A percentile compares a stretch with the other conserved stretches of the same genome.
Evolutionary conservation across 2,797 vertebrate species (phyloP).

Genomic region (Prionace glauca): DNA sequence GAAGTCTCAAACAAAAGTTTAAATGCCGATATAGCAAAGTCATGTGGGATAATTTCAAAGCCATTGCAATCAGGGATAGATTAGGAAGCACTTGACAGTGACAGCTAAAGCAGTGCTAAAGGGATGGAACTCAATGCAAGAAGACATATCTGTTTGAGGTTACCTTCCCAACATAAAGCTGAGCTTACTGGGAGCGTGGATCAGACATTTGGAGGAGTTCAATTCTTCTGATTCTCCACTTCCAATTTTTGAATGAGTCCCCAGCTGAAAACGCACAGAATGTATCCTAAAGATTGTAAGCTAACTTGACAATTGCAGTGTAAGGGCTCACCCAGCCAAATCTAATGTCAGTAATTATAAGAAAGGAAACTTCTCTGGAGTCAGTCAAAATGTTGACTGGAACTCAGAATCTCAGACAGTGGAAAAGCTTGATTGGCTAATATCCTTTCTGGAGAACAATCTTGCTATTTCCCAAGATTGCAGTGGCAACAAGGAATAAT

Average conservation of each 20-base stretch:
- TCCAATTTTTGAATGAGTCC: neutral
- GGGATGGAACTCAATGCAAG: neutral
- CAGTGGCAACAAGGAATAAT: neutral
- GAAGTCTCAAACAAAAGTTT: neutral
- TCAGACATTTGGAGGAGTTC: neutral
- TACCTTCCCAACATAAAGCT: neutral
- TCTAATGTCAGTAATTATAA: neutral
- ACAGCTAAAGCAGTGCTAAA: neutral
- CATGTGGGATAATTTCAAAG: neutral
- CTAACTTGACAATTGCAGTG: too few relatives aligned
- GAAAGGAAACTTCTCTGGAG: neutral
- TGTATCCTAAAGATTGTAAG: neutral
- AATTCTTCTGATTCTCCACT: neutral
- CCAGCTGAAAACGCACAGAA: neutral
- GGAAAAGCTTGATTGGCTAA: neutral
- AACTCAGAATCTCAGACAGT: neutral
- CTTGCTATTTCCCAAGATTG: neutral
- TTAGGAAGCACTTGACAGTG: neutral
- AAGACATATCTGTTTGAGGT: neutral
- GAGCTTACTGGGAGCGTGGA: neutral
- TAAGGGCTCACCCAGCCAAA: neutral
- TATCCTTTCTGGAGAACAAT: neutral
- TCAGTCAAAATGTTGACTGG: neutral
- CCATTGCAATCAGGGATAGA: neutral
- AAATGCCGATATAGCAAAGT: neutral